phyloP scores from a whole-genome alignment of 2,888 invertebrate species.

The Drosophila greeni region DNA sequence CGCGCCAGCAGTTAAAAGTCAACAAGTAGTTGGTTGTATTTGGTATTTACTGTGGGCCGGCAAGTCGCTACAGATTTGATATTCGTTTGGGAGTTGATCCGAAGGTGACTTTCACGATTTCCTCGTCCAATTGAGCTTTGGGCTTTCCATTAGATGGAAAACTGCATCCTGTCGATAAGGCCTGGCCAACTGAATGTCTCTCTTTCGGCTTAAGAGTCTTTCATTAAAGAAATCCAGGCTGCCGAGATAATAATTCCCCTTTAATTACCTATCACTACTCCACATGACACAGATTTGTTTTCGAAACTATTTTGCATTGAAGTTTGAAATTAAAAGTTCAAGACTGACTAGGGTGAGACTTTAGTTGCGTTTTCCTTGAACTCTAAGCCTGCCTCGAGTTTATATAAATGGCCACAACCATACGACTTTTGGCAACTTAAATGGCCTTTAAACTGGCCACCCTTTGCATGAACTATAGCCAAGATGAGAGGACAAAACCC shows the following conservation, averaged over 20 bases:
- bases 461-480: not conserved
- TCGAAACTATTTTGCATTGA: not conserved
- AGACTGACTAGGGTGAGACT: not conserved
- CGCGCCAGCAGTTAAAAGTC: slow-evolving; percentile 38
- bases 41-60: slow-evolving; percentile 28
- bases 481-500: not conserved
- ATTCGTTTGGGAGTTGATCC: slow-evolving; percentile 23
- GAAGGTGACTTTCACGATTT: slow-evolving; percentile 60
- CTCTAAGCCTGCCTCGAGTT: not conserved
- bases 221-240: slow-evolving; percentile 10
- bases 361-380: slow-evolving; percentile 9
- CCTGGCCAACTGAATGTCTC: slow-evolving; percentile 1
- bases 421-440: not conserved
- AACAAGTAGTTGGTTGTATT: slow-evolving; percentile 17
- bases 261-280: not conserved
- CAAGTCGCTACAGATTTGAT: slow-evolving; percentile 54
- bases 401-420: not conserved
- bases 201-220: slow-evolving; percentile 1
- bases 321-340: slow-evolving; percentile 12
- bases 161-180: slow-evolving; percentile 34
- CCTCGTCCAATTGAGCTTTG: slow-evolving; percentile 17
- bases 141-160: slow-evolving; percentile 21
- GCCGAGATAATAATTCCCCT: not conserved
- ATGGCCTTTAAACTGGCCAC: not conserved
- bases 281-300: too few species aligned